These are phyloP conservation scores for Bombus polaris DNA, from an alignment of 1,140 invertebrate genomes.

Conservation along the genomic window DNA sequence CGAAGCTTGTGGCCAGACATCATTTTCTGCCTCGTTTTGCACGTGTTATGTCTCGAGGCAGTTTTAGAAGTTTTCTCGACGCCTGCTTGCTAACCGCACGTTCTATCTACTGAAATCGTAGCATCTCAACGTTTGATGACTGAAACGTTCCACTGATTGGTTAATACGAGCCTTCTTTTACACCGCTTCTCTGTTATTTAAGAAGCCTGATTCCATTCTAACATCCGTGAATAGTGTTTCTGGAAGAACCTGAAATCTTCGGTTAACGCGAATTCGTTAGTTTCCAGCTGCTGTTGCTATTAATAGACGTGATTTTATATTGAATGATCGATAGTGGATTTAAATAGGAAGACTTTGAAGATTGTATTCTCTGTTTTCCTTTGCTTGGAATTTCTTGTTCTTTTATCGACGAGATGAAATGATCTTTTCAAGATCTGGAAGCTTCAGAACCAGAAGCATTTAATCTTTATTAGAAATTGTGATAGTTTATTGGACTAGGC, in stretches of 20 bases:
- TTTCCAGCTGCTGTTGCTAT: not conserved
- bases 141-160: not conserved
- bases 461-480: no score
- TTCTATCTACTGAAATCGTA: not conserved
- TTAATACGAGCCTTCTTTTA: not conserved
- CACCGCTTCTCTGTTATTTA: not conserved
- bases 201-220: not conserved
- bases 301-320: not conserved
- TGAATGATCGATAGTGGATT: not conserved
- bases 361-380: not conserved
- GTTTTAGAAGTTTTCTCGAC: not conserved
- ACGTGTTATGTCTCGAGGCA: not conserved
- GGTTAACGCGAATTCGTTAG: not conserved
- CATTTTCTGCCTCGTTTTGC: not conserved
- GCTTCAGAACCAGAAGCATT: no score
- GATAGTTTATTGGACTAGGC: no score
- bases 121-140: not conserved
- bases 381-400: not conserved
- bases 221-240: not conserved
- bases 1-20: not conserved
- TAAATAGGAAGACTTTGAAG: not conserved
- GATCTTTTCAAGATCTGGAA: not conserved
- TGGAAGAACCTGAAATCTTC: not conserved
- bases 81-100: not conserved
- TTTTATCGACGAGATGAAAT: not conserved